Evolutionary conservation across 2,113 vertebrate species (phyloP), one percentile per base, ranked within the genome.

Genomic region (Rousettus leschenaultii): DNA sequence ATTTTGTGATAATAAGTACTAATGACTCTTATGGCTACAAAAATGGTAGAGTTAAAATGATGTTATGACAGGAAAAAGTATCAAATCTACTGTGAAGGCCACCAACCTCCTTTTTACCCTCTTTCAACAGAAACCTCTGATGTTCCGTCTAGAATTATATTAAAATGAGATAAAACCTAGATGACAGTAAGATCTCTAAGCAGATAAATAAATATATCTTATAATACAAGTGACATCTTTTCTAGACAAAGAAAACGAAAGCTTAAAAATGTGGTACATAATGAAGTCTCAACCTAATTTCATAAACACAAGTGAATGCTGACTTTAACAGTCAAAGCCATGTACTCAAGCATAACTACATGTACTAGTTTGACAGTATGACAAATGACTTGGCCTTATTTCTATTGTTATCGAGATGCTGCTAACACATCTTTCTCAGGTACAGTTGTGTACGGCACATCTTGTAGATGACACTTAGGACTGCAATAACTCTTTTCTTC

Each of bases 31-130:
- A 30, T 38, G 51, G 43, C 24, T 91, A 30, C 53, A 30, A 86
- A 78, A 77, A 94, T 15, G 26, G 74, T 73, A 38, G 24, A 86
- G 19, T 26, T 65, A 92, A 95, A 95, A 89, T 88, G 71, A 88
- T 13, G 1, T 22, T 80, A 55, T 53, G n/a, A 80, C 28, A 91
- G 87, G 10, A 71, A 88, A 55, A 57, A 40, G 22, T 92, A 89
- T 91, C 21, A 63, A 45, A 68, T 91, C 10, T 70, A 9, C n/a
- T 82, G 7, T 82, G 19, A 1, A 59, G 77, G 21, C 63, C 51
- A 63, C 9, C 15, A 7, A 7, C 2, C 1, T 33, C 11, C 66
- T 48, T 86, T 95, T 33, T 74, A 30, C 5, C 14, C 15, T 77
- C 13, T 13, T 38, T 8, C 28, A 18, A 55, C 85, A 90, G 9